Base-by-base conservation (phyloP, 2,113 vertebrate species). In the Prolemur simus region DNA sequence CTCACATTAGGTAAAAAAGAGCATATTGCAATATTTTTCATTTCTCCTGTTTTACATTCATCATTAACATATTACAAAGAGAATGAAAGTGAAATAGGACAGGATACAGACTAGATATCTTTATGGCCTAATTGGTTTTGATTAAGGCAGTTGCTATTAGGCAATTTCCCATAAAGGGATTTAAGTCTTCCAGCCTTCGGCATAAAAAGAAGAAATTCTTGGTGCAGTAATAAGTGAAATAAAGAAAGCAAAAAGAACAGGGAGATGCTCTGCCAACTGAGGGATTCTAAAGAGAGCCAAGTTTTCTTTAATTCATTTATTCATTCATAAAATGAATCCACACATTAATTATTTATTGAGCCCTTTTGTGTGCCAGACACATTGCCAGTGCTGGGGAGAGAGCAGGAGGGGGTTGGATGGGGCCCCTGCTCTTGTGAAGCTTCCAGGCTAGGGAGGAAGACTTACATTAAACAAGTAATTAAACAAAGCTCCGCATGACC, bases 281-380 rank as follows among this genome's bases (percentile, higher is more conserved):
- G 83, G 23, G 12, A 81, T 69, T 96, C 56, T 42, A 76, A 78
- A 89, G 39, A 34, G 45, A 95, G 89, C 74, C 82, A 89, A 89
- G 27, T 68, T 86, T 89, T 89, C 88, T 94, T 91, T 54, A 74
- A 77, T 74, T 95, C 68, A 91, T 69, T 84, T 95, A 87, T 90
- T 94, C 91, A 96, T 96, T 96, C 94, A 89, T 77, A 96, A 83
- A 91, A 96, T 2, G n/a, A 91, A 82, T 76, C 34, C n/a, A 76
- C 58, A 92, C 12, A 76, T 60, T 80, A 96, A 42, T 68, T 87
- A 92, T 66, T 94, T 87, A 91, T 78, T 76, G 68, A 93, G 42
- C 27, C 49, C 25, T 91, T 96, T 92, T 54, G 64, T 63, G 34
- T 81, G 45, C 42, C 47, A 60, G 81, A 42, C 56, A 80, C 6